Percentiles rank a stretch among this genome's conserved stretches.
phyloP scores from a whole-genome alignment of 2,797 vertebrate genomes.

The Melopsittacus undulatus region DNA sequence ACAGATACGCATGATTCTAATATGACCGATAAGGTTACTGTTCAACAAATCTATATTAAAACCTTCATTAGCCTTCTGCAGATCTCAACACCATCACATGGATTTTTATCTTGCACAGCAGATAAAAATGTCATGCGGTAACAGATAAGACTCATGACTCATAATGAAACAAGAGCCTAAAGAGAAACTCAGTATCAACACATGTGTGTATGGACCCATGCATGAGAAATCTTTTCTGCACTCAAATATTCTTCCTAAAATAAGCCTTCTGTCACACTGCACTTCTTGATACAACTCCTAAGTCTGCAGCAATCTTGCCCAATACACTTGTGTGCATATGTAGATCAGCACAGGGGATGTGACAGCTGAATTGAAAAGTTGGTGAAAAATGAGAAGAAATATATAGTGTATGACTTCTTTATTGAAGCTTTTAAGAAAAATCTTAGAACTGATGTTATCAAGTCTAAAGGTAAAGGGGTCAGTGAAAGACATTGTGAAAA shows the following conservation, averaged over 20 bases:
- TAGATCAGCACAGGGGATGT: neutral
- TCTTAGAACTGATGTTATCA: neutral
- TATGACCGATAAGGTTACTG: constrained; percentile 12
- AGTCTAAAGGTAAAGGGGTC: neutral
- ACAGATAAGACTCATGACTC: neutral
- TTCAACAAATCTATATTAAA: constrained; percentile 62
- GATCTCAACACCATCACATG: neutral
- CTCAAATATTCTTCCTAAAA: neutral
- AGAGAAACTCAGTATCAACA: neutral
- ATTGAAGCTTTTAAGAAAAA: neutral
- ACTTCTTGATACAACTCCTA: neutral
- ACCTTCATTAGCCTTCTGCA: constrained; percentile 30
- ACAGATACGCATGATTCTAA: neutral
- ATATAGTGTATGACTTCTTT: neutral
- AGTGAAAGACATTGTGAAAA: neutral
- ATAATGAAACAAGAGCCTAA: neutral
- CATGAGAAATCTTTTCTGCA: neutral
- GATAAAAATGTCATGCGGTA: neutral
- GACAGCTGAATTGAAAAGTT: neutral
- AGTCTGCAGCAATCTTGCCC: neutral
- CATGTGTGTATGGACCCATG: neutral
- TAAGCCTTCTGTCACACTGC: accelerated
- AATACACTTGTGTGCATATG: neutral
- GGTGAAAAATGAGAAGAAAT: neutral
- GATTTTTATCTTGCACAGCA: constrained; percentile 24